Conservation (phyloP, 2,113 vertebrate species). For the Perca fluviatilis region DNA sequence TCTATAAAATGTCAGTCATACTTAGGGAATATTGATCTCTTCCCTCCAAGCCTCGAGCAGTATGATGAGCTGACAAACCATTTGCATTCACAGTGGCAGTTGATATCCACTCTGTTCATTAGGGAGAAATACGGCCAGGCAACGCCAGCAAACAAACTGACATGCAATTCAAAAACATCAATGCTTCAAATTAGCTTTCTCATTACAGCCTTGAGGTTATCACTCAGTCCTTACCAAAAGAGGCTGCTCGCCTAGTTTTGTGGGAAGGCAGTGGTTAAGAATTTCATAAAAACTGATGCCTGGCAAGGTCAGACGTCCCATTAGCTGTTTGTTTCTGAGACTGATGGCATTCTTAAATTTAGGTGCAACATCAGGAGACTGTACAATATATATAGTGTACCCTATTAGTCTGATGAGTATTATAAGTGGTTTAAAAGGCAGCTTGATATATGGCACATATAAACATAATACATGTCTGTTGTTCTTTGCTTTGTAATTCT, state of each 20-base stretch:
- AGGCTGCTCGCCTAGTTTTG: background rate
- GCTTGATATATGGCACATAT: no score
- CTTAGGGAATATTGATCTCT: conserved; percentile 1
- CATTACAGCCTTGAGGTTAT: conserved; percentile 8
- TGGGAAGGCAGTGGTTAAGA: background rate
- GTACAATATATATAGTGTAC: background rate
- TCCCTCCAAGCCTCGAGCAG: background rate
- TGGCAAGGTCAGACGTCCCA: conserved; percentile 30
- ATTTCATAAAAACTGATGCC: conserved; percentile 8
- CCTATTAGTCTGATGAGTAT: no score
- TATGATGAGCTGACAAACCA: conserved; percentile 16
- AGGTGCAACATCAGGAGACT: background rate
- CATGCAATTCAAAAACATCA: conserved; percentile 4
- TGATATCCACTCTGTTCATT: conserved; percentile 26
- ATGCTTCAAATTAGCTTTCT: conserved; percentile 38
- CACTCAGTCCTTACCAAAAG: conserved; percentile 6
- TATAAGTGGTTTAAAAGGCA: no score
- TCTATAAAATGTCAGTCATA: background rate
- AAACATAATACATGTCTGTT: background rate
- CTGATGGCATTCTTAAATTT: background rate
- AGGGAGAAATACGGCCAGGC: conserved; percentile 33
- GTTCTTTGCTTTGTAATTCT: no score
- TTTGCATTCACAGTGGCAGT: conserved; percentile 47
- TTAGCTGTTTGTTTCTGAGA: conserved; percentile 34
- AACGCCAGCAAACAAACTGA: conserved; percentile 17